These are phyloP conservation scores for Indicator maculatus DNA, from an alignment of 2,113 vertebrate genomes.

Conservation along the genomic window DNA sequence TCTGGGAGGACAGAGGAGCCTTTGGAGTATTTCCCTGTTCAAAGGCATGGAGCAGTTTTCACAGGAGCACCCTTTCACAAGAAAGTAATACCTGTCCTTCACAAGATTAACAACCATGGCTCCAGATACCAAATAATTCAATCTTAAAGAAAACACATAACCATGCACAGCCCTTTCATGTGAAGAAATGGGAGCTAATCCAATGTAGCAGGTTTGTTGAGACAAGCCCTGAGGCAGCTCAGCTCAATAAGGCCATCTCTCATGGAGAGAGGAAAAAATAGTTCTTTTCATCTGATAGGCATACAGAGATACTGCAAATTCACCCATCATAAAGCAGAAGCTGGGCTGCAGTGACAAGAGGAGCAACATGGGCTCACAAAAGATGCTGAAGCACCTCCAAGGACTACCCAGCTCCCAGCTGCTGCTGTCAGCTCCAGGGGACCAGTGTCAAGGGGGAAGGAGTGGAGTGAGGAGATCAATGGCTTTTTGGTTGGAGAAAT, in stretches of 20 bases:
- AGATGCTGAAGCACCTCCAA: neutral
- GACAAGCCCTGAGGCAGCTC: conserved; percentile 31
- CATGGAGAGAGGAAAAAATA: neutral
- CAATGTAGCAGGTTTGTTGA: conserved; percentile 22
- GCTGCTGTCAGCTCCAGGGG: fast-evolving
- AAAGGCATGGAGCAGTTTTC: neutral
- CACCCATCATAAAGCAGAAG: neutral
- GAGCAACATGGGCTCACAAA: neutral
- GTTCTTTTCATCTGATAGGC: neutral
- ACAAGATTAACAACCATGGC: neutral
- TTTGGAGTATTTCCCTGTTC: neutral
- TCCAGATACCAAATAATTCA: neutral
- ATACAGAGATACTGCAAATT: fast-evolving
- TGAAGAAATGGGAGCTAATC: conserved; percentile 28
- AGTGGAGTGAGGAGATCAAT: neutral
- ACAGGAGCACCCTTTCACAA: neutral
- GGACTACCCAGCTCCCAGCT: neutral
- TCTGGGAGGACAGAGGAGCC: neutral
- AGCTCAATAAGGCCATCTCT: conserved; percentile 8
- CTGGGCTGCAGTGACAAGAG: neutral
- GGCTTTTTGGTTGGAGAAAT: neutral
- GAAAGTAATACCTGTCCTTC: neutral
- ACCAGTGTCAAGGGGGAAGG: fast-evolving
- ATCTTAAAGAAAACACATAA: neutral
- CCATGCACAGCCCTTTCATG: neutral